Base-by-base conservation (phyloP, 2,113 vertebrate genomes). In the Poeciliopsis occidentalis region DNA sequence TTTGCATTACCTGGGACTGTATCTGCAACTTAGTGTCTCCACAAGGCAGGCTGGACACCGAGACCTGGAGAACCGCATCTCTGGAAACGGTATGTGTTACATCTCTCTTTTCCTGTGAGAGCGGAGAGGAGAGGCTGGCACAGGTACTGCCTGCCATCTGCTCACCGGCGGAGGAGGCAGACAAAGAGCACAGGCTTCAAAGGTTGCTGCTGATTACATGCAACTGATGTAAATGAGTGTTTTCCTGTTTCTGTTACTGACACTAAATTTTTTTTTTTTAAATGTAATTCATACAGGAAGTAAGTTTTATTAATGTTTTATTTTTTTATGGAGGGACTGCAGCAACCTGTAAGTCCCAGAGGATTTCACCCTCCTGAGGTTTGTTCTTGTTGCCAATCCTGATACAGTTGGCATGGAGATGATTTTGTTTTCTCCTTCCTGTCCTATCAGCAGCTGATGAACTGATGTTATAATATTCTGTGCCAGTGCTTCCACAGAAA, bases 1-100 rank as follows among this genome's bases (percentile, higher is more conserved):
- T 92, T 94, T 97, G 88, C 96, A 97, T 91, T 98, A 94, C 92
- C 87, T 97, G 95, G 96, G 96, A 95, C 95, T 98, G 95, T 97
- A 95, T 94, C 89, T 97, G 85, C 96, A 97, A 95, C 95, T 97
- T 94, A 93, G 95, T 90, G 94, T 91, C 77, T 92, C 94, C 92
- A 90, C 95, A 69, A 93, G 94, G 68, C 94, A 95, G 90, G 89
- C 88, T 81, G 94, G 93, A 88, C 94, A 92, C 86, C 92, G 94
- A 76, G 94, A 95, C 81, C 89, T 94, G 81, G 94, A 95, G 91
- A 96, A 96, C 93, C 96, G 92, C 89, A 90, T 96, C 92, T 92
- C 95, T 61, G 95, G 95, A 88, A 95, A 96, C 94, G 96, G 96
- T 97, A 94, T 90, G 95, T 94, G 70, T 57, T 34, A 79, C 0